Evolutionary conservation across 2,113 vertebrate species (phyloP).

Genomic region (Nothocercus nigrocapillus): DNA sequence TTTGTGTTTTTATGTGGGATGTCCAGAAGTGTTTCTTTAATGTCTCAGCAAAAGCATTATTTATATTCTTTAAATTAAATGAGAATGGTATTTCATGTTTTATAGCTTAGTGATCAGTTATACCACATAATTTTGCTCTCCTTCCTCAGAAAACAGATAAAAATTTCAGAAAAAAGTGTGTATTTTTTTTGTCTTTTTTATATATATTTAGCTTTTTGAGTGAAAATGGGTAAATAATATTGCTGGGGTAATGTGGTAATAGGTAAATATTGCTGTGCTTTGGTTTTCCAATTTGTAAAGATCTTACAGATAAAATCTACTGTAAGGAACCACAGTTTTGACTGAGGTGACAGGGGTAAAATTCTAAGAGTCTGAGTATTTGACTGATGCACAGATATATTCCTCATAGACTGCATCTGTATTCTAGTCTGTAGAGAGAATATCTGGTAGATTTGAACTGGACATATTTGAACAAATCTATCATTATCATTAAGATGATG

Average conservation of each 20-base stretch:
- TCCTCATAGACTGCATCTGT: neutral
- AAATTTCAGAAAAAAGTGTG: neutral
- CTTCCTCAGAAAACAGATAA: neutral
- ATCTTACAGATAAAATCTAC: neutral
- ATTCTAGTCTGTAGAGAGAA: neutral
- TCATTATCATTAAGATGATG: too few species aligned
- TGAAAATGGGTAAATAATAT: neutral
- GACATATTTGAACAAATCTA: too few species aligned
- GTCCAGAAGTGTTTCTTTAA: neutral
- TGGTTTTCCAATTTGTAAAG: neutral
- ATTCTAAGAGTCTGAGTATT: neutral
- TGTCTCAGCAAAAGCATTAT: neutral
- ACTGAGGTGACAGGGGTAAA: neutral
- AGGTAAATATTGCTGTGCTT: neutral
- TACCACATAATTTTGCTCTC: neutral
- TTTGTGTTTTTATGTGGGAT: neutral
- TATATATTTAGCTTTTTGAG: neutral
- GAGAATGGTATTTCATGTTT: neutral
- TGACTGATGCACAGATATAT: neutral
- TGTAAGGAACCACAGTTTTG: neutral
- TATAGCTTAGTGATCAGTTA: neutral
- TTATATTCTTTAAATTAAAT: slow-evolving; percentile 27
- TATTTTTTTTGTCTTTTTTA: neutral
- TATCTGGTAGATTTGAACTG: fast-evolving
- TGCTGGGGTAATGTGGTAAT: too few species aligned